Conservation (phyloP, 2,113 vertebrate genomes). For the Emydura subglobosa region DNA sequence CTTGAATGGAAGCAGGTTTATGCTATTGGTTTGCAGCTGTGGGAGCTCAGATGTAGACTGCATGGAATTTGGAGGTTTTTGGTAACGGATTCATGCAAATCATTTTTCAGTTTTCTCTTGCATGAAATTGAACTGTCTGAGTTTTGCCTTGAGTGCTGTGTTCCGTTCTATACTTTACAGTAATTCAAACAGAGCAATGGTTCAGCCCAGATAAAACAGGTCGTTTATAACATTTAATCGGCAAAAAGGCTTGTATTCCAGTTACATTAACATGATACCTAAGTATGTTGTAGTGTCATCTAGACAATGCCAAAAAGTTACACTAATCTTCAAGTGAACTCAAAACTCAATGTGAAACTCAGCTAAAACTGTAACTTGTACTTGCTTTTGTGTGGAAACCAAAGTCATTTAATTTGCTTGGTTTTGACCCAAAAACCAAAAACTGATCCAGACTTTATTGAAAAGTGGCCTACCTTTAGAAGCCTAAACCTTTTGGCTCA, state of each 20-base stretch:
- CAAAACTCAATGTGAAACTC: fast-evolving
- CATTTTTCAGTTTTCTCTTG: background rate
- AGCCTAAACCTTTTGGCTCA: fast-evolving
- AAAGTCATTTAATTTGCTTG: background rate
- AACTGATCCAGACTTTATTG: no score
- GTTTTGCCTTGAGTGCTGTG: background rate
- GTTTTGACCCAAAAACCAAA: background rate
- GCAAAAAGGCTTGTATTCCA: background rate
- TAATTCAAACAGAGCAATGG: fast-evolving
- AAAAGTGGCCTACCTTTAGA: background rate
- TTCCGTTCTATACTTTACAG: fast-evolving
- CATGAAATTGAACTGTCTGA: fast-evolving
- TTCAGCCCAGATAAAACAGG: fast-evolving
- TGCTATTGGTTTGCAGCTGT: background rate
- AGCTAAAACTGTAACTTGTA: no score
- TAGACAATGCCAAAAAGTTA: no score
- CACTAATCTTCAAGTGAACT: no score
- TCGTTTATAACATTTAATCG: background rate
- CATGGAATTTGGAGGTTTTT: fast-evolving
- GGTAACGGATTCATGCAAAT: fast-evolving
- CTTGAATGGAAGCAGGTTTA: background rate
- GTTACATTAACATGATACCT: background rate
- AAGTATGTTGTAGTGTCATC: background rate
- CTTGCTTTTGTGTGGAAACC: background rate
- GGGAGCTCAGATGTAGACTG: fast-evolving